Conservation (phyloP, 2,888 invertebrate species). For the Agrilus mali region DNA sequence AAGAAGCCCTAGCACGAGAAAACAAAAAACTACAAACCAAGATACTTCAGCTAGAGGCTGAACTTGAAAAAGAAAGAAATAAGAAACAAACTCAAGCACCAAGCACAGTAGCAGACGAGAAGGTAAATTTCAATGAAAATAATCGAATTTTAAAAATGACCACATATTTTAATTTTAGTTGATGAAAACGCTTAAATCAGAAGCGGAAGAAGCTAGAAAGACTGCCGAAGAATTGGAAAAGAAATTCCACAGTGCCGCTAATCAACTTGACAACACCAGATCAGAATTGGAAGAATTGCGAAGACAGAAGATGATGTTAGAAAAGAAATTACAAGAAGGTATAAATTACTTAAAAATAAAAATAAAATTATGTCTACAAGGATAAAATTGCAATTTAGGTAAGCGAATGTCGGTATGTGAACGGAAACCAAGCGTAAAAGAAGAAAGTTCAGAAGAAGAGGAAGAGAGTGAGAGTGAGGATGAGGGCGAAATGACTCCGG, state of each 20-base stretch:
- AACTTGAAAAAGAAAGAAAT: slow-evolving; percentile 56
- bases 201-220: slow-evolving; percentile 64
- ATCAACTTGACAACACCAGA: slow-evolving; percentile 61
- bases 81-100: slow-evolving; percentile 9
- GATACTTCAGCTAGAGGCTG: slow-evolving; percentile 70
- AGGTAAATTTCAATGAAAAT: slow-evolving; percentile 17
- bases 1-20: slow-evolving; percentile 66
- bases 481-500: slow-evolving; percentile 53
- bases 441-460: slow-evolving; percentile 43
- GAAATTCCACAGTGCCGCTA: slow-evolving; percentile 62
- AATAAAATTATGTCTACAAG: background rate
- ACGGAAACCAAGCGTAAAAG: slow-evolving; percentile 36
- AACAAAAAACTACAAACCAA: slow-evolving; percentile 70
- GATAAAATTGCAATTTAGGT: slow-evolving; percentile 13
- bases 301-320: slow-evolving; percentile 61
- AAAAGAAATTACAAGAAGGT: slow-evolving; percentile 61
- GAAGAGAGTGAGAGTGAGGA: slow-evolving; percentile 50
- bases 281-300: slow-evolving; percentile 70
- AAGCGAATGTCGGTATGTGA: slow-evolving; percentile 26
- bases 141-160: background rate
- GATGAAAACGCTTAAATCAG: slow-evolving; percentile 56
- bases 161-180: slow-evolving; percentile 23
- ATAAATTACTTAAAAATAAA: background rate
- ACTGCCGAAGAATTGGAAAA: slow-evolving; percentile 70
- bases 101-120: slow-evolving; percentile 24